Conservation (phyloP, 2,797 vertebrate genomes). For the Danionella dracula region DNA sequence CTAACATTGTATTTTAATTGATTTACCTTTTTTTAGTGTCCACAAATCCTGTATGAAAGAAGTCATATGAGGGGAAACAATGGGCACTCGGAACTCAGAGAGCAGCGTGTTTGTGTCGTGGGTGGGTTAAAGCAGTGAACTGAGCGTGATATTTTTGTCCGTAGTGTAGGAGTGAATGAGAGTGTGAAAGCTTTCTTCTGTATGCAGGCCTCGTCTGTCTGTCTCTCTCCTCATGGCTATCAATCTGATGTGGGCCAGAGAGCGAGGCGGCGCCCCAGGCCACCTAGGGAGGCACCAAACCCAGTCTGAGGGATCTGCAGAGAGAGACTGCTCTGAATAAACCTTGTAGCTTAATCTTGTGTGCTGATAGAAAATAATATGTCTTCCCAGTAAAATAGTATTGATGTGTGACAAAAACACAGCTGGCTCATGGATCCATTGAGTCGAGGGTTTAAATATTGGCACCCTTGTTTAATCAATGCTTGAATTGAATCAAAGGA, state of each 20-base stretch:
- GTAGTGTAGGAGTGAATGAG: constrained; percentile 43
- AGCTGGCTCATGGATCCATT: too few relatives aligned
- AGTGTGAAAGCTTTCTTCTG: constrained; percentile 28
- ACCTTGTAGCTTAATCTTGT: too few relatives aligned
- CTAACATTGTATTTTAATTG: neutral
- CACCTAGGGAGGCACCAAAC: neutral
- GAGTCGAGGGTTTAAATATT: too few relatives aligned
- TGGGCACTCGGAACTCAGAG: constrained; percentile 29
- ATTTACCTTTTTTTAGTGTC: neutral
- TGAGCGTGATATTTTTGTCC: constrained; percentile 38
- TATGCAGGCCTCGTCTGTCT: constrained; percentile 33
- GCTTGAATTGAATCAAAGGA: too few relatives aligned
- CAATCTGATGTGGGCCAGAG: constrained; percentile 1
- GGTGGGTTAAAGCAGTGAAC: constrained; percentile 37
- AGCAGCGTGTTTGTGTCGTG: constrained; percentile 9
- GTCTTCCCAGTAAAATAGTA: too few relatives aligned
- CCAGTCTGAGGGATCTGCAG: constrained; percentile 22
- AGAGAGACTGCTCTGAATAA: neutral
- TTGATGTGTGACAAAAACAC: too few relatives aligned
- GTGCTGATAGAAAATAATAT: too few relatives aligned
- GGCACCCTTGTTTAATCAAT: too few relatives aligned
- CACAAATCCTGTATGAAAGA: neutral
- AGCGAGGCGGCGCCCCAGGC: neutral
- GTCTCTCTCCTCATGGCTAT: constrained; percentile 25
- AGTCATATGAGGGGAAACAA: constrained; percentile 36